Percentiles rank a stretch among this genome's conserved stretches.
These are phyloP conservation scores for Cherax quadricarinatus DNA, from an alignment of 1,140 invertebrate genomes.

Conservation along the genomic window DNA sequence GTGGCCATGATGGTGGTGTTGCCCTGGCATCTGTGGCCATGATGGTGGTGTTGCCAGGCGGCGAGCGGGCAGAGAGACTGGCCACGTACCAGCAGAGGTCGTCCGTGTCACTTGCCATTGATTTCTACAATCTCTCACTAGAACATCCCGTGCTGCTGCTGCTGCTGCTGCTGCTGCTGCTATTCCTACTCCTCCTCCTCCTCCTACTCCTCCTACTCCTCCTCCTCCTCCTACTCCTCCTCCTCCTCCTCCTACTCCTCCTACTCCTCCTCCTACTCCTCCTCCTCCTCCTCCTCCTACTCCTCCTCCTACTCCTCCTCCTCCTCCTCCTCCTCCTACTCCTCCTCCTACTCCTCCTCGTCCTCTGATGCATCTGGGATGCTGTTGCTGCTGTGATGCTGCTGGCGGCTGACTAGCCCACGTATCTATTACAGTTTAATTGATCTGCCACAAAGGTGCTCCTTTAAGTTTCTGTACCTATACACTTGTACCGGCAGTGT, in stretches of 20 bases:
- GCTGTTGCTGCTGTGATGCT: no score
- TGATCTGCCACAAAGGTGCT: no score
- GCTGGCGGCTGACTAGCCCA: no score
- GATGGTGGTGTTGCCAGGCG: conserved; percentile 23
- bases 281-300: neutral
- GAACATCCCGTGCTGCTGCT: conserved; percentile 25
- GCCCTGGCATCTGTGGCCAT: neutral
- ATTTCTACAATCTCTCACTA: conserved; percentile 53
- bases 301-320: neutral
- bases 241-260: neutral
- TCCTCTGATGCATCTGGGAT: no score
- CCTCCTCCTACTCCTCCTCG: neutral
- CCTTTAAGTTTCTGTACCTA: no score
- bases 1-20: no score
- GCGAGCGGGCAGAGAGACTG: neutral
- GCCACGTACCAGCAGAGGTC: conserved; percentile 31
- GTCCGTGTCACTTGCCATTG: conserved; percentile 53
- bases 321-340: neutral
- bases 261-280: neutral
- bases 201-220: neutral
- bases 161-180: neutral
- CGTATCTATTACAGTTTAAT: no score
- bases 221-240: neutral
- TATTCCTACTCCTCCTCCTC: neutral
- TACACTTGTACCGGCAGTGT: no score